A percentile compares a stretch with the other conserved stretches of the same genome.
These are phyloP conservation scores for Eidolon helvum DNA, from an alignment of 2,113 vertebrate genomes.

Conservation along the genomic window DNA sequence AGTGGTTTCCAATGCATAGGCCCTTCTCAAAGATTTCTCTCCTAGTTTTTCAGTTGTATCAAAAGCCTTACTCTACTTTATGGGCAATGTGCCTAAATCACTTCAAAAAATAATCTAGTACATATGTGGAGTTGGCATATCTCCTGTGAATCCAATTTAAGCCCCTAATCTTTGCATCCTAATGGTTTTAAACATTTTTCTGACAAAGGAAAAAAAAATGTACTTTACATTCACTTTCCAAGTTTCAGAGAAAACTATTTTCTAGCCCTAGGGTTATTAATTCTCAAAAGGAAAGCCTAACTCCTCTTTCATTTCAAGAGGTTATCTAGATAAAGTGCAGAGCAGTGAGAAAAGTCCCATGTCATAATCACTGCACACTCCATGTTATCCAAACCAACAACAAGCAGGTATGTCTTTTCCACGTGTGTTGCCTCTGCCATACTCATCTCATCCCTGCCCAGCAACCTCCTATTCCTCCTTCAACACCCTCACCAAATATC, in stretches of 20 bases:
- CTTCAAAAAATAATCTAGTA: slow-evolving; percentile 41
- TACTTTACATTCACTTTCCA: slow-evolving; percentile 58
- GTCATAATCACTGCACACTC: not conserved
- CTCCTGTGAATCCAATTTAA: slow-evolving; percentile 51
- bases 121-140: slow-evolving; percentile 40
- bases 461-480: not conserved
- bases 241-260: slow-evolving; percentile 56
- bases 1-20: not conserved
- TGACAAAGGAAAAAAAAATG: not conserved
- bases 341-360: not conserved
- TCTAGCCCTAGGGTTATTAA: slow-evolving; percentile 20
- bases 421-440: not conserved
- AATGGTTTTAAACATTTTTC: slow-evolving; percentile 65
- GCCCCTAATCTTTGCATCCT: slow-evolving; percentile 49
- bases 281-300: slow-evolving; percentile 43
- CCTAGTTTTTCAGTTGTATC: not conserved
- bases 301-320: not conserved
- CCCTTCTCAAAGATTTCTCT: not conserved
- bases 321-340: slow-evolving; percentile 54
- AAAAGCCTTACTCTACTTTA: slow-evolving; percentile 23
- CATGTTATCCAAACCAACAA: not conserved
- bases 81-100: slow-evolving; percentile 12
- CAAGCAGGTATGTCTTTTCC: not conserved
- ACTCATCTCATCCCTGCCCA: not conserved
- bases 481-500: not conserved